Evolutionary conservation across 1,140 invertebrate species (phyloP), one percentile per base, ranked within the genome.

Genomic region (Nephila pilipes): DNA sequence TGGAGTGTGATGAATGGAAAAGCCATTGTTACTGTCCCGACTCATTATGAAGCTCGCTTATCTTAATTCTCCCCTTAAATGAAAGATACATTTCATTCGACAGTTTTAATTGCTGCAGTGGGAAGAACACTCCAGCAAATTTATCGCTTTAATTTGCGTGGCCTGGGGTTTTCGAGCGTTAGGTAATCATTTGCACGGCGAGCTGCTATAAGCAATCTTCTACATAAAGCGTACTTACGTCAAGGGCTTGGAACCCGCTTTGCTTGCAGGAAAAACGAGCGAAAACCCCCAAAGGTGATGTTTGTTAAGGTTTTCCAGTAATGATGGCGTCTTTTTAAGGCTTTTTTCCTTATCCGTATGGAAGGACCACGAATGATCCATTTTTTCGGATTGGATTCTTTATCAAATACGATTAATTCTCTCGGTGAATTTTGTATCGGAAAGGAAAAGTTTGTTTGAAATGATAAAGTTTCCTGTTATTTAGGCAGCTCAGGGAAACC

Each of bases 31-130:
- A 58, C 85, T 69, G 85, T 65, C 29, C 85, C 20, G 58, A 38
- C 57, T 87, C 60, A 69, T 87, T 87, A 87, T 54, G 29, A 60
- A 63, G 10, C 8, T 5, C 60, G 29, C 60, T 87, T 69, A 87
- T 87, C 85, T 87, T 87, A 87, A 65, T 87, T 87, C 85, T 65
- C 60, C 36, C 60, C 36, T 69, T 65, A 87, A 69, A 87, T 87
- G 85, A 87, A 87, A 87, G 85, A 69, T 87, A 65, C 85, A 87
- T 87, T 87, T 87, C 85, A 58, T 69, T 87, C 85, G 58, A 69
- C 63, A 87, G 32, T 87, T 87, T 87, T 87, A 87, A 87, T 87
- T 87, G 60, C 85, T 65, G 38, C 18, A 87, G 20, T 65, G 85
- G 85, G 63, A 87, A 87, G 85, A 87, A 87, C 58, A 87, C 18